These are phyloP conservation scores for Drosophila lacertosa DNA, from an alignment of 1,140 invertebrate species.

Conservation along the genomic window DNA sequence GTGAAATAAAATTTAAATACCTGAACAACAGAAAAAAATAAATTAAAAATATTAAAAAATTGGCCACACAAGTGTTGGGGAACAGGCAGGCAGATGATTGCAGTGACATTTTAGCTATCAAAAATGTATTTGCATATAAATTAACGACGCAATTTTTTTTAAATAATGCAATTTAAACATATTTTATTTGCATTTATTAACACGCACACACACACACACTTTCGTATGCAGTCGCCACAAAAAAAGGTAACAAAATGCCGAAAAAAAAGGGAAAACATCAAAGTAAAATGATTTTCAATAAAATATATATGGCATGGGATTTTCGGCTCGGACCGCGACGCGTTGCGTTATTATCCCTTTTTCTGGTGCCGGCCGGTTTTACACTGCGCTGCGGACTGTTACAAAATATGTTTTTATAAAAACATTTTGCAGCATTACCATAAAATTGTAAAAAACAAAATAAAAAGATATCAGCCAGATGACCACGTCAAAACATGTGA, in stretches of 20 bases:
- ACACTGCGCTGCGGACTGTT: conserved; percentile 60
- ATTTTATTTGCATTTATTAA: conserved; percentile 83
- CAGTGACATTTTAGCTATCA: conserved; percentile 80
- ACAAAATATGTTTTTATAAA: conserved; percentile 76
- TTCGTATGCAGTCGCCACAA: conserved; percentile 5
- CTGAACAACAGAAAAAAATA: conserved; percentile 45
- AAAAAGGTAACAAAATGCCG: conserved; percentile 47
- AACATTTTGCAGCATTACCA: conserved; percentile 76
- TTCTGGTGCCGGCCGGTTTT: conserved; percentile 6
- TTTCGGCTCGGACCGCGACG: conserved; percentile 21
- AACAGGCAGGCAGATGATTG: conserved; percentile 44
- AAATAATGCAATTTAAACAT: conserved; percentile 81
- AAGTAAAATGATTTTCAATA: conserved; percentile 71
- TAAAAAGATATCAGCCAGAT: conserved; percentile 41
- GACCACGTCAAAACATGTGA: conserved; percentile 76
- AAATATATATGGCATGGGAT: conserved; percentile 49
- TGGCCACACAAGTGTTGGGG: not conserved
- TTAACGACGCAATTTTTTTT: conserved; percentile 76
- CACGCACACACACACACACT: conserved; percentile 21
- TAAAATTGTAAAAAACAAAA: conserved; percentile 68
- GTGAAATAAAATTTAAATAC: conserved; percentile 74
- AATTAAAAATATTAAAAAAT: conserved; percentile 20
- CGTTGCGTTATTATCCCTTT: conserved; percentile 71
- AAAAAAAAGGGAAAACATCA: conserved; percentile 62
- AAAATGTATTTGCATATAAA: conserved; percentile 82